phyloP scores from a whole-genome alignment of 1,140 invertebrate genomes.

The Conus ventricosus region DNA sequence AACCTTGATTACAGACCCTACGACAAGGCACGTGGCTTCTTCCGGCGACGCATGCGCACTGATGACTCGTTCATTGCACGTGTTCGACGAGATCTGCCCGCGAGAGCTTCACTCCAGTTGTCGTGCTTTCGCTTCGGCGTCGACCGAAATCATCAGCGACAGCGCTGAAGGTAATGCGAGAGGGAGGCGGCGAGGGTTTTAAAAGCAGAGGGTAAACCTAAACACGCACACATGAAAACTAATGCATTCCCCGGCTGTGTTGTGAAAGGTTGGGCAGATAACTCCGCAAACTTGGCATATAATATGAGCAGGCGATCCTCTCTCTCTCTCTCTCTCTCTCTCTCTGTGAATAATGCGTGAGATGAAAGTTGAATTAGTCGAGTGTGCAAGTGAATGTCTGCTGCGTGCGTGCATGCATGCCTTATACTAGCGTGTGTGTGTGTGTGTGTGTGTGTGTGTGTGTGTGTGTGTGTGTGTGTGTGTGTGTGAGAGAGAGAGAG shows the following conservation, averaged over 20 bases:
- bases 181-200: not conserved
- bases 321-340: too few relatives aligned
- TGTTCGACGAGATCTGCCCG: conserved; percentile 4
- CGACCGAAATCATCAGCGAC: not conserved
- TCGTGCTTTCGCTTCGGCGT: not conserved
- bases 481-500: too few relatives aligned
- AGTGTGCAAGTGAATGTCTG: too few relatives aligned
- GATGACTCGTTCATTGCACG: conserved; percentile 28
- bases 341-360: too few relatives aligned
- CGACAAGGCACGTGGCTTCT: conserved; percentile 3
- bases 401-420: too few relatives aligned
- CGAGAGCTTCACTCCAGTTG: not conserved
- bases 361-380: too few relatives aligned
- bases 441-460: too few relatives aligned
- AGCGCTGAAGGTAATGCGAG: not conserved
- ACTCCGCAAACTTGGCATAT: not conserved
- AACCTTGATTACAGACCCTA: not conserved
- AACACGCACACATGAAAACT: conserved; percentile 15
- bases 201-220: not conserved
- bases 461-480: too few relatives aligned
- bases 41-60: conserved; percentile 25
- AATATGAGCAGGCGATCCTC: not conserved
- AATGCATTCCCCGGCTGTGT: not conserved
- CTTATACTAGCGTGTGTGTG: too few relatives aligned
- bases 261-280: not conserved